A percentile compares a stretch with the other conserved stretches of the same genome.
Evolutionary conservation across 2,113 vertebrate genomes (phyloP).

Genomic region (Lepisosteus oculatus): DNA sequence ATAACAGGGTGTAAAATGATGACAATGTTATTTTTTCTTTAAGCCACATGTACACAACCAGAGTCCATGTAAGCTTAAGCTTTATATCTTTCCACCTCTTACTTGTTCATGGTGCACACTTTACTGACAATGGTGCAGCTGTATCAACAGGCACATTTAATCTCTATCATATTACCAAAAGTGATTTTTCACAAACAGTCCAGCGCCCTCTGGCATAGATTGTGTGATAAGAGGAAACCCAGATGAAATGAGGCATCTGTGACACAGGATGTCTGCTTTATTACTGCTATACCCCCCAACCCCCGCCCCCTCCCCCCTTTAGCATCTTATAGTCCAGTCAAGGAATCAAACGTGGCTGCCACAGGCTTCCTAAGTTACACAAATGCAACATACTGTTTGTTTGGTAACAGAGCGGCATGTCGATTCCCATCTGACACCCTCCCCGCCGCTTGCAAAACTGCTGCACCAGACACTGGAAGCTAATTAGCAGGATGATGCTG

Average conservation of each 20-base stretch:
- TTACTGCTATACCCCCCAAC: conserved; percentile 47
- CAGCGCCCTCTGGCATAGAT: conserved; percentile 64
- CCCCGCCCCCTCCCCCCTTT: conserved; percentile 55
- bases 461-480: conserved; percentile 84
- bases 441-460: conserved; percentile 82
- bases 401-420: conserved; percentile 83
- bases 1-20: conserved; percentile 6
- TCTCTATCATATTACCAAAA: conserved; percentile 61
- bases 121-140: conserved; percentile 41
- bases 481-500: conserved; percentile 98
- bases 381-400: conserved; percentile 45
- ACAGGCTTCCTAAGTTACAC: conserved; percentile 44
- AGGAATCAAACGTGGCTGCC: conserved; percentile 66
- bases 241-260: conserved; percentile 61
- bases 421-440: conserved; percentile 81
- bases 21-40: not conserved
- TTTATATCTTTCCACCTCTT: conserved; percentile 28
- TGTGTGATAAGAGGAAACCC: conserved; percentile 52
- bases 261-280: conserved; percentile 58
- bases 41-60: conserved; percentile 2
- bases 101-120: conserved; percentile 37
- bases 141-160: conserved; percentile 55
- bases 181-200: conserved; percentile 60
- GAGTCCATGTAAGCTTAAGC: not conserved
- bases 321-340: conserved; percentile 61